Evolutionary conservation across 2,888 invertebrate species (phyloP).

Genomic region (Brenthis daphne): DNA sequence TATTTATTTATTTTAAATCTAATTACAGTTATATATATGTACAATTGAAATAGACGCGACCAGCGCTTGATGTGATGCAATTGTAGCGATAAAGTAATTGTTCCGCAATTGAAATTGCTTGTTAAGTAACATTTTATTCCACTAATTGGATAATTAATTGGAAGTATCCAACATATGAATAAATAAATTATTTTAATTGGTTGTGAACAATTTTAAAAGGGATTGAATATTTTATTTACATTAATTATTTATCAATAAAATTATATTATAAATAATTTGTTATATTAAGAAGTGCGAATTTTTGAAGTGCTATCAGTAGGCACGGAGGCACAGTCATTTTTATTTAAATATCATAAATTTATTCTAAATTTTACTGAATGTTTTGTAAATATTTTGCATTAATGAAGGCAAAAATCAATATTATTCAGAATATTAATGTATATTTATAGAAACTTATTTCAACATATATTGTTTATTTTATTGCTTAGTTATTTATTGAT

Average conservation of each 20-base stretch:
- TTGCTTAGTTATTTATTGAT: background rate
- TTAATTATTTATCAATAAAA: slow-evolving; percentile 14
- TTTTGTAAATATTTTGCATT: slow-evolving; percentile 21
- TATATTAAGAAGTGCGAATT: slow-evolving; percentile 68
- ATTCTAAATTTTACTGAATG: slow-evolving; percentile 37
- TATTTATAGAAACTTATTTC: too few relatives aligned
- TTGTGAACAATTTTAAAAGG: slow-evolving; percentile 1
- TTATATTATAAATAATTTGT: slow-evolving; percentile 42
- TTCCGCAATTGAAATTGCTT: slow-evolving; percentile 46
- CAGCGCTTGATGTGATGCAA: slow-evolving; percentile 25
- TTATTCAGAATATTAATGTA: background rate
- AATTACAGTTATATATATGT: slow-evolving; percentile 32
- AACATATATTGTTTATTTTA: too few relatives aligned
- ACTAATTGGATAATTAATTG: slow-evolving; percentile 2
- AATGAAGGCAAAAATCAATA: background rate
- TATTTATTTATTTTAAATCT: slow-evolving; percentile 23
- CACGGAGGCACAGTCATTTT: slow-evolving; percentile 75
- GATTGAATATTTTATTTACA: slow-evolving; percentile 18
- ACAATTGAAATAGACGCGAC: slow-evolving; percentile 33
- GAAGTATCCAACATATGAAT: slow-evolving; percentile 1
- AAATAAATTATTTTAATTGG: slow-evolving; percentile 8
- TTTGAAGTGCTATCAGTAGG: slow-evolving; percentile 54
- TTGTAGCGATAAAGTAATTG: slow-evolving; percentile 4
- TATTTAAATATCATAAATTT: slow-evolving; percentile 45
- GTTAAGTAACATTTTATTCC: slow-evolving; percentile 59